Evolutionary conservation across 2,113 vertebrate species (phyloP).

Genomic region (Parotia lawesii): DNA sequence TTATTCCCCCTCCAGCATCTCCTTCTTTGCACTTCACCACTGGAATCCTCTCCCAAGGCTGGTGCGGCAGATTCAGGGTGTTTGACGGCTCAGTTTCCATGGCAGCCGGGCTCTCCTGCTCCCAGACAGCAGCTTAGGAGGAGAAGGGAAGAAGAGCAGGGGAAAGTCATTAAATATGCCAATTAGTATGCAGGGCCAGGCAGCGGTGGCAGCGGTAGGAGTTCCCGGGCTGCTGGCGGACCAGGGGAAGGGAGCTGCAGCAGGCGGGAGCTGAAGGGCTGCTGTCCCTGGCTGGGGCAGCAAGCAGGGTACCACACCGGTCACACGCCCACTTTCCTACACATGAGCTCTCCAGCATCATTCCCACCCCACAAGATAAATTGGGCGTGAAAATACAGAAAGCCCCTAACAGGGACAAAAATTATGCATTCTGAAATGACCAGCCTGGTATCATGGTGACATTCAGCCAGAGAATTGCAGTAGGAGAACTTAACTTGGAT

Average conservation of each 20-base stretch:
- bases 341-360: neutral
- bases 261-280: neutral
- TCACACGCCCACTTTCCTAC: neutral
- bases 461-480: neutral
- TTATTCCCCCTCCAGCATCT: neutral
- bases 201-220: neutral
- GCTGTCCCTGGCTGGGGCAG: neutral
- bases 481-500: neutral
- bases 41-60: slow-evolving; percentile 60
- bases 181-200: slow-evolving; percentile 86
- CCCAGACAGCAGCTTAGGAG: slow-evolving; percentile 68
- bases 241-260: neutral
- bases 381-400: neutral
- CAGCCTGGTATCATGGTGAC: neutral
- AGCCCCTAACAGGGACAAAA: neutral
- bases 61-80: slow-evolving; percentile 58
- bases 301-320: neutral
- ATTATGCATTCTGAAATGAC: neutral
- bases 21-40: slow-evolving; percentile 61
- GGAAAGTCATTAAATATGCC: slow-evolving; percentile 84
- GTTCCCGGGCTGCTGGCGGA: neutral
- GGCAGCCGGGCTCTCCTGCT: slow-evolving; percentile 77
- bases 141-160: slow-evolving; percentile 42
- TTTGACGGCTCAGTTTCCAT: slow-evolving; percentile 82
- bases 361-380: neutral